Base-by-base conservation (phyloP, 2,113 vertebrate genomes). In the Rattus rattus region DNA sequence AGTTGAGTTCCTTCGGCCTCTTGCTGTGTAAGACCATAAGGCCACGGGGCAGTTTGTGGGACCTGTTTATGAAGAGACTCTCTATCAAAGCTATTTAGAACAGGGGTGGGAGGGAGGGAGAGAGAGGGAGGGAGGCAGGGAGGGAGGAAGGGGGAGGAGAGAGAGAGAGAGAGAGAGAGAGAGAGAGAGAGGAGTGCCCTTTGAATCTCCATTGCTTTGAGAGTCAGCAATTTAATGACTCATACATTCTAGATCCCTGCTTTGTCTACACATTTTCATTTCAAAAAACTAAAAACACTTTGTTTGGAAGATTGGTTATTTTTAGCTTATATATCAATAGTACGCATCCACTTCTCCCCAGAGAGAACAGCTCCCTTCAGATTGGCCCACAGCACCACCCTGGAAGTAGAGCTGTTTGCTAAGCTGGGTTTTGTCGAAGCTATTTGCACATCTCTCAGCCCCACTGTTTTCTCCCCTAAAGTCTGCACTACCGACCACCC, bases 251-350 rank as follows among this genome's bases (percentile, higher is more conserved):
- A 96, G 97, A 98, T 96, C 97, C 95, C 98, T 98, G 97, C 98
- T 98, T 98, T 98, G 98, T 98, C 98, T 97, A 96, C 96, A 97
- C 11, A 22, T 98, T 97, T 98, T 98, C 98, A 86, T 98, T 98
- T 98, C 97, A 97, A 98, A 98, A 98, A 98, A 98, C 98, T 98
- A 98, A 98, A 98, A 98, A 97, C 98, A 98, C 97, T 98, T 98
- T 98, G 98, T 95, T 98, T 98, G 98, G 98, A 98, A 98, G 96
- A 97, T 10, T 1, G 1, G 28, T 93, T 98, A 98, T 98, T 98
- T 98, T 99, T 98, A 98, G 97, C 43, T 96, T 96, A 94, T 93
- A 96, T 98, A 98, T 96, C 97, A 97, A 97, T 28, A 86, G 98
- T 92, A 94, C 49, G n/a, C 94, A 87, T 96, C 85, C 92, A 97